Evolutionary conservation across 2,113 vertebrate species (phyloP).

Genomic region (Phylloscopus trochilus): DNA sequence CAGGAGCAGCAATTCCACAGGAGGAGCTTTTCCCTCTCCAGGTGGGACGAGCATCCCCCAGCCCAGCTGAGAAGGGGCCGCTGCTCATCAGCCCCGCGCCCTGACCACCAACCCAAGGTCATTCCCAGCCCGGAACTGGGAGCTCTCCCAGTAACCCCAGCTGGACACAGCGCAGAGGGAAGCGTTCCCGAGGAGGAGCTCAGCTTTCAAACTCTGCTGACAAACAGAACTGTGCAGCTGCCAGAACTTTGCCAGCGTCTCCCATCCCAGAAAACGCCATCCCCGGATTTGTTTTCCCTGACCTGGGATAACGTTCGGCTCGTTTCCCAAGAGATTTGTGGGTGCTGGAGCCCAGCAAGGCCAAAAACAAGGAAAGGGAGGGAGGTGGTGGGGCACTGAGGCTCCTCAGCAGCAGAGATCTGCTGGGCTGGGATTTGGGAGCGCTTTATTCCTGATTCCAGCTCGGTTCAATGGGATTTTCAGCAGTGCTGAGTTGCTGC

Average conservation of each 20-base stretch:
- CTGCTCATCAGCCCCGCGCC: rapidly evolving
- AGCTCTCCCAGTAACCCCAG: neutral
- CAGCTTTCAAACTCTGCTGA: neutral
- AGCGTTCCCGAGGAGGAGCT: neutral
- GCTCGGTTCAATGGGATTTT: neutral
- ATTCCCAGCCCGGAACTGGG: neutral
- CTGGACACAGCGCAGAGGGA: neutral
- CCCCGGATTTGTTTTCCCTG: rapidly evolving
- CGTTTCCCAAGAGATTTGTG: neutral
- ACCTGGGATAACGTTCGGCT: rapidly evolving
- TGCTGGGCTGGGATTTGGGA: neutral
- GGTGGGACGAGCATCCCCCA: rapidly evolving
- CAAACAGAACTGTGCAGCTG: neutral
- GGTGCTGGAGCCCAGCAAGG: neutral
- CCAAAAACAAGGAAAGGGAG: neutral
- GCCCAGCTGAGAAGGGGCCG: neutral
- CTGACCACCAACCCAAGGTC: rapidly evolving
- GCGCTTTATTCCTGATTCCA: neutral
- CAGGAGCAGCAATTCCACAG: neutral
- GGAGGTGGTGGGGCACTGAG: neutral
- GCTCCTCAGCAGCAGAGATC: neutral
- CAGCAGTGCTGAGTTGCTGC: neutral
- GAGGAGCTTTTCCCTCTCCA: neutral
- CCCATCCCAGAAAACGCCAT: neutral
- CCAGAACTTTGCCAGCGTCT: neutral